phyloP scores from a whole-genome alignment of 1,140 invertebrate genomes.

The Megalonaias nervosa region DNA sequence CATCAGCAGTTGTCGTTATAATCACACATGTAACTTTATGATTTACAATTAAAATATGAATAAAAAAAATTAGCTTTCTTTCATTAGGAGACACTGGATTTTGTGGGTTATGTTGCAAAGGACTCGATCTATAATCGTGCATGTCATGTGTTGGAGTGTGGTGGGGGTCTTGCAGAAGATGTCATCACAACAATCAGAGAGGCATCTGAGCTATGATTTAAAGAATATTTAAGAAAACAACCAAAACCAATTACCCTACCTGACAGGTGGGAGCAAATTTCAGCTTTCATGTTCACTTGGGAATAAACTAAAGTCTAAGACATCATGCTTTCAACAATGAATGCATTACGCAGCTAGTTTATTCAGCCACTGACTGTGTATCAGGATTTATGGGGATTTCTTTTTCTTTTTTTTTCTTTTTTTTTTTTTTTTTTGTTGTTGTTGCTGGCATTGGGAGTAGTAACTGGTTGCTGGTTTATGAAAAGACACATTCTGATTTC shows the following conservation, averaged over 20 bases:
- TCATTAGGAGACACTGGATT: conserved; percentile 91
- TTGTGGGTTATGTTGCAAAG: conserved; percentile 98
- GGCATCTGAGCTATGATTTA: conserved; percentile 94
- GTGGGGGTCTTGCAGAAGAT: conserved; percentile 93
- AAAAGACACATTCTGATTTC: neutral
- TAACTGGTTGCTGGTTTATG: neutral
- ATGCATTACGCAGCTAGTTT: neutral
- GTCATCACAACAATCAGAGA: conserved; percentile 98
- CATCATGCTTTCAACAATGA: neutral
- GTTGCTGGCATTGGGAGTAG: neutral
- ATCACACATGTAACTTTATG: no score
- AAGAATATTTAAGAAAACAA: conserved; percentile 88
- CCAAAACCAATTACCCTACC: conserved; percentile 68
- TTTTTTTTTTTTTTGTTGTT: neutral
- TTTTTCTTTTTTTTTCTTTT: no score
- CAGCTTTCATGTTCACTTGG: neutral
- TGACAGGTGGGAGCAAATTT: conserved; percentile 56
- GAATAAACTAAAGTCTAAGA: neutral
- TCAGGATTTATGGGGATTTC: neutral
- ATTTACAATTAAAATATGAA: no score
- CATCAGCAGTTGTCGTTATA: no score
- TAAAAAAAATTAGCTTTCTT: neutral
- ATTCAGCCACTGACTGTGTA: neutral
- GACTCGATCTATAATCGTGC: conserved; percentile 88
- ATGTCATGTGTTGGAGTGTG: conserved; percentile 97